Conservation (phyloP, 2,888 invertebrate species). For the Cephalotes varians region DNA sequence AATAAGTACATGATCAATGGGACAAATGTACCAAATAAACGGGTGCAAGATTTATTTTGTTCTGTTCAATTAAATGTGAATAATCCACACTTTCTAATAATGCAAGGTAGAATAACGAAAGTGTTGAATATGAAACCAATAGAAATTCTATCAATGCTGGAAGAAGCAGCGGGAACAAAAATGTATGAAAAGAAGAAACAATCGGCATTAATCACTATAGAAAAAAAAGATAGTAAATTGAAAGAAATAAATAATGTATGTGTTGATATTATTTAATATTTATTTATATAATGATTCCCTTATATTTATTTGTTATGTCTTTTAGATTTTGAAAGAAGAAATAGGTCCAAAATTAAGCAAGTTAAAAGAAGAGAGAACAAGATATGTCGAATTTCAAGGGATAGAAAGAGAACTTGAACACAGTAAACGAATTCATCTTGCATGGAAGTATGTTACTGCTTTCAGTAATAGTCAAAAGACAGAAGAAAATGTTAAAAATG, state of each 20-base stretch:
- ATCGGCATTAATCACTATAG: slow-evolving; percentile 94
- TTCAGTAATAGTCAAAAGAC: slow-evolving; percentile 87
- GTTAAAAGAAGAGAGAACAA: slow-evolving; percentile 93
- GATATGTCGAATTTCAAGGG: slow-evolving; percentile 95
- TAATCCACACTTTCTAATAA: slow-evolving; percentile 99
- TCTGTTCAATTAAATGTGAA: slow-evolving; percentile 99
- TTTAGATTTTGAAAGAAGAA: slow-evolving; percentile 92
- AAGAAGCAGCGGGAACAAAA: slow-evolving; percentile 99
- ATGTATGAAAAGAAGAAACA: slow-evolving; percentile 98
- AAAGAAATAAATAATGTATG: slow-evolving; percentile 93
- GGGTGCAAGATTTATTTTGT: slow-evolving; percentile 97
- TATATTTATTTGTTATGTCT: slow-evolving; percentile 14
- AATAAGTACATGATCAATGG: slow-evolving; percentile 98
- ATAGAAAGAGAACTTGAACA: slow-evolving; percentile 94
- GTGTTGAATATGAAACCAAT: slow-evolving; percentile 99
- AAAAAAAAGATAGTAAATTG: slow-evolving; percentile 96
- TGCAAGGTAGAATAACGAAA: slow-evolving; percentile 99
- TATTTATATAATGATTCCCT: neutral
- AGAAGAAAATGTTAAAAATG: slow-evolving; percentile 86
- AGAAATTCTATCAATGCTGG: slow-evolving; percentile 98
- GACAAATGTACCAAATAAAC: slow-evolving; percentile 94
- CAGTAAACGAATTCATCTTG: slow-evolving; percentile 90
- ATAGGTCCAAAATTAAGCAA: slow-evolving; percentile 96
- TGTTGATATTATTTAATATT: slow-evolving; percentile 54
- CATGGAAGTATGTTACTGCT: slow-evolving; percentile 90